Evolutionary conservation across 2,797 vertebrate species (phyloP), one percentile per base, ranked within the genome.

Genomic region (Sardinella longiceps): DNA sequence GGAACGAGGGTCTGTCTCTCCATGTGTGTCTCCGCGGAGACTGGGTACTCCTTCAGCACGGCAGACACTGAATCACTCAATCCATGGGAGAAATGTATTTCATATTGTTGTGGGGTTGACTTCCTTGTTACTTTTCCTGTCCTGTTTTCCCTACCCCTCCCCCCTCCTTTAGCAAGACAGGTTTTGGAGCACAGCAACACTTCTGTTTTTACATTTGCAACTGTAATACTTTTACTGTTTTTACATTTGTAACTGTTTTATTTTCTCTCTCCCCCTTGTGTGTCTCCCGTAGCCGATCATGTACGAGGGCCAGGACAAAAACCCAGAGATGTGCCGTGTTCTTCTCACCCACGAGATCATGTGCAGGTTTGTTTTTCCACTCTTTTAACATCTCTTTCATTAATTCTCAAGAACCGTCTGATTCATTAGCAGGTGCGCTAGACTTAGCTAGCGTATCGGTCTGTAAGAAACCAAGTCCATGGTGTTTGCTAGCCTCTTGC

Each of bases 281-380:
- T 51, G 39, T 82, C 48, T 85, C 48, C 60, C 0, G 9, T 93
- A 98, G 97, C 91, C 97, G 5, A 98, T 98, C 92, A 95, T 97
- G 87, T 98, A 98, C 18, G 97, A 98, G 89, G 97, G 97, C 14
- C 97, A 98, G 89, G 97, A 98, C 94, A 98, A 98, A 90, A 98
- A 97, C 91, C 97, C 97, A 0, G 97, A 98, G 93, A 98, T 98
- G 97, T 98, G 97, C 33, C 96, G 97, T 0, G 97, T 98, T 86
- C 95, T 98, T 33, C 97, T 97, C 89, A 98, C 97, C 56, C 97
- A 98, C 2, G 97, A 98, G 94, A 98, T 97, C 94, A 98, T 98
- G 97, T 98, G 97, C 97, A 98, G 97, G 97, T 98, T 90, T 93
- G 93, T 84, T 90, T 93, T 92, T 84, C 45, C n/a, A 18, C 30